Percentiles rank a stretch among this genome's conserved stretches.
phyloP scores from a whole-genome alignment of 1,140 invertebrate species.

The Aricia agestis region DNA sequence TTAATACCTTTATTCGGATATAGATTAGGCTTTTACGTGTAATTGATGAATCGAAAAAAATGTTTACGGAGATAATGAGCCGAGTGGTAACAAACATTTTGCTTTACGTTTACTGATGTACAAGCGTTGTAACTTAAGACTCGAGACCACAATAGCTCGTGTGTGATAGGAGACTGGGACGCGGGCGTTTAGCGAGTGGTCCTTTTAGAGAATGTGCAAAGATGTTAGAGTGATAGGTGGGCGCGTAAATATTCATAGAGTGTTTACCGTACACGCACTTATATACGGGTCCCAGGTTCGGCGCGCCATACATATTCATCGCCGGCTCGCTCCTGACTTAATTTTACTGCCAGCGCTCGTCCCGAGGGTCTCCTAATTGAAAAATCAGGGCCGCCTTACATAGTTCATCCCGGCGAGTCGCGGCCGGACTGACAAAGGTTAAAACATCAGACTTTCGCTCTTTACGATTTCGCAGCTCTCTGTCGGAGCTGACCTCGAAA shows the following conservation, averaged over 20 bases:
- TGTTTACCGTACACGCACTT: background rate
- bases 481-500: background rate
- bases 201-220: too few species aligned
- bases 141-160: too few species aligned
- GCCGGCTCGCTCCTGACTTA: background rate
- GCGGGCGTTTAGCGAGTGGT: too few species aligned
- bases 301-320: background rate
- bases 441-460: background rate
- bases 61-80: background rate
- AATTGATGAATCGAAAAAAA: background rate
- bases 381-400: background rate
- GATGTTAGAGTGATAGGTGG: background rate
- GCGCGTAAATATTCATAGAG: background rate
- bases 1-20: background rate
- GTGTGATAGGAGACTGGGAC: too few species aligned
- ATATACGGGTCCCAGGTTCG: background rate
- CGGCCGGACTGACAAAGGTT: background rate
- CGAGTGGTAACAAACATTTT: too few species aligned
- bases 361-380: background rate
- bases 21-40: background rate
- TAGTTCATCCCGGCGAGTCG: background rate
- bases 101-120: too few species aligned
- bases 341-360: background rate
- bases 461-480: background rate
- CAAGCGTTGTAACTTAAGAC: too few species aligned